Evolutionary conservation across 2,113 vertebrate species (phyloP).

Genomic region (Recurvirostra avosetta): DNA sequence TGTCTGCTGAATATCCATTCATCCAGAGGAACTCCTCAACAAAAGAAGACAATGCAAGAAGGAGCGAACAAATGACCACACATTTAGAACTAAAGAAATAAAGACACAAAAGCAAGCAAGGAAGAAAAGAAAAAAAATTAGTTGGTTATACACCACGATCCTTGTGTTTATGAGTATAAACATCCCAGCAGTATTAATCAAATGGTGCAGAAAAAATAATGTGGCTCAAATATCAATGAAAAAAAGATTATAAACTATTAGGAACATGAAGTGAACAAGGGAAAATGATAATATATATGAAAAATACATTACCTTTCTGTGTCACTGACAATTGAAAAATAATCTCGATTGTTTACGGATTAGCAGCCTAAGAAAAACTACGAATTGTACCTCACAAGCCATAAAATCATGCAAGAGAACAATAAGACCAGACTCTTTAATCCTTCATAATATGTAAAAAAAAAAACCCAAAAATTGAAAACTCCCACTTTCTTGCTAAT

Average conservation of each 20-base stretch:
- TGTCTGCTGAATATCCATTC: background rate
- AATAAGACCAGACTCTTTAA: background rate
- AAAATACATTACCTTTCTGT: background rate
- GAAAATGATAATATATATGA: background rate
- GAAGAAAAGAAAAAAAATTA: background rate
- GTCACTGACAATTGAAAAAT: background rate
- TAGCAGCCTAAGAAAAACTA: background rate
- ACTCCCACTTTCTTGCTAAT: background rate
- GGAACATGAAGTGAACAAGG: background rate
- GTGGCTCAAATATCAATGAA: background rate
- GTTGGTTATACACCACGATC: fast-evolving
- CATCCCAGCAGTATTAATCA: background rate
- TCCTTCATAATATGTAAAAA: background rate
- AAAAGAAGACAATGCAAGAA: background rate
- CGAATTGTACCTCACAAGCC: background rate
- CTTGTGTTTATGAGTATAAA: background rate
- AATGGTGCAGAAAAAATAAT: background rate
- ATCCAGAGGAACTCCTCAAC: background rate
- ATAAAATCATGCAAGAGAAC: background rate
- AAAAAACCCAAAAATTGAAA: background rate
- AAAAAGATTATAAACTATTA: background rate
- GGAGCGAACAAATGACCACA: background rate
- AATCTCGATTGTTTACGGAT: background rate
- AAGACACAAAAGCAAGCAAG: background rate
- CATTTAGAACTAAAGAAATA: background rate